phyloP scores from a whole-genome alignment of 2,888 invertebrate genomes.

The Chorisops tibialis region DNA sequence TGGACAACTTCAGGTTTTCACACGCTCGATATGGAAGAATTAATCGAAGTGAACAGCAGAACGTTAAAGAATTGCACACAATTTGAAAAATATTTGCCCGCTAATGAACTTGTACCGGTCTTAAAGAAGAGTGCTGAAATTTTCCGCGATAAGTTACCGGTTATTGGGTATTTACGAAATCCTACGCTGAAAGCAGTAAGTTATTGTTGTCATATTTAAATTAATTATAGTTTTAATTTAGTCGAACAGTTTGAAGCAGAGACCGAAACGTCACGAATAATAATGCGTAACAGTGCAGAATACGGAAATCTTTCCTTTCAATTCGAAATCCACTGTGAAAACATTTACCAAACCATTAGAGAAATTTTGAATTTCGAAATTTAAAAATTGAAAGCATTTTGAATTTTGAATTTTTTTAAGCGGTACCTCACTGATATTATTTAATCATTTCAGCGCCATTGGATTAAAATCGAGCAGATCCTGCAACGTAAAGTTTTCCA shows the following conservation, averaged over 20 bases:
- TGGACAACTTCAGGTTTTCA: slow-evolving; percentile 58
- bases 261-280: too few relatives aligned
- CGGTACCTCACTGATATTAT: not conserved
- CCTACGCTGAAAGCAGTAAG: slow-evolving; percentile 64
- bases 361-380: too few relatives aligned
- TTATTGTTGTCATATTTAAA: too few relatives aligned
- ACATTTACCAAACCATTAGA: too few relatives aligned
- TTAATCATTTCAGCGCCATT: slow-evolving; percentile 60
- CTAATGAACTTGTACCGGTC: slow-evolving; percentile 73
- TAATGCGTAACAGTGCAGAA: too few relatives aligned
- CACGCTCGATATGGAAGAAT: slow-evolving; percentile 67
- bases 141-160: slow-evolving; percentile 77
- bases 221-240: too few relatives aligned
- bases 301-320: too few relatives aligned
- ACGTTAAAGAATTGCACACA: slow-evolving; percentile 70
- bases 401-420: too few relatives aligned
- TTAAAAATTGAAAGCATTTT: too few relatives aligned
- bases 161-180: slow-evolving; percentile 76
- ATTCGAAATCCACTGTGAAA: too few relatives aligned
- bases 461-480: slow-evolving; percentile 75
- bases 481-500: slow-evolving; percentile 70
- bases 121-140: slow-evolving; percentile 74
- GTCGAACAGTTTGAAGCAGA: too few relatives aligned
- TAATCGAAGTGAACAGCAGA: slow-evolving; percentile 62
- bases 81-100: slow-evolving; percentile 79